Evolutionary conservation across 2,888 invertebrate genomes (phyloP), one percentile per base, ranked within the genome.

Genomic region (Taphrorychus bicolor): DNA sequence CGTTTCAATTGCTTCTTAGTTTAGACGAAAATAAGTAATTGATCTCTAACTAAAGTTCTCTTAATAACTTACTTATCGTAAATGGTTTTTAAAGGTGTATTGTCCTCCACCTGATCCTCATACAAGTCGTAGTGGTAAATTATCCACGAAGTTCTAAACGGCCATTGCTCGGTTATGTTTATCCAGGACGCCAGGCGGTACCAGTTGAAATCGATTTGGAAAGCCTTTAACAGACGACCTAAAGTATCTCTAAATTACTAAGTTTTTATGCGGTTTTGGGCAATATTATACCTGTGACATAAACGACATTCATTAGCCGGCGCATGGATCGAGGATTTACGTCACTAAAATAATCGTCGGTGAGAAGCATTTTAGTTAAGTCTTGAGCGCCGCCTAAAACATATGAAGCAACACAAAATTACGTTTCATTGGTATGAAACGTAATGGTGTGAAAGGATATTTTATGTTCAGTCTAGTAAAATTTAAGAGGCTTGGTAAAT

Each of bases 131-230:
- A 95, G 81, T 95, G 93, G 76, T 97, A 89, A 71, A 98, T 96
- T 77, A 99, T 92, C 97, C 98, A 98, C 11, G 98, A 97, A 21
- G 97, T 94, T 61, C 98, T 87, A 83, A 97, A 94, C 0, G 98
- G 98, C 98, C 98, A 99, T 81, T 98, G 98, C 80, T 99, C 99
- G 0, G 98, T 97, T 64, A 99, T 89, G 83, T 98, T 98, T 73
- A 98, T 94, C 98, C 98, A 98, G 66, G 95, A 94, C 70, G 97
- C 97, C 75, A 99, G 86, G 76, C 78, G 73, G 83, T 97, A 95
- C 98, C 98, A 99, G 83, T 95, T 97, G 85, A 99, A 99, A 81
- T 99, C 98, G 75, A 99, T 94, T 85, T 97, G 96, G 87, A 98
- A 98, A 79, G 98, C 96, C 87, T 98, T 94, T 74, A 99, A 86